Evolutionary conservation across 1,140 invertebrate species (phyloP).

Genomic region (Bilobella aurantiaca): DNA sequence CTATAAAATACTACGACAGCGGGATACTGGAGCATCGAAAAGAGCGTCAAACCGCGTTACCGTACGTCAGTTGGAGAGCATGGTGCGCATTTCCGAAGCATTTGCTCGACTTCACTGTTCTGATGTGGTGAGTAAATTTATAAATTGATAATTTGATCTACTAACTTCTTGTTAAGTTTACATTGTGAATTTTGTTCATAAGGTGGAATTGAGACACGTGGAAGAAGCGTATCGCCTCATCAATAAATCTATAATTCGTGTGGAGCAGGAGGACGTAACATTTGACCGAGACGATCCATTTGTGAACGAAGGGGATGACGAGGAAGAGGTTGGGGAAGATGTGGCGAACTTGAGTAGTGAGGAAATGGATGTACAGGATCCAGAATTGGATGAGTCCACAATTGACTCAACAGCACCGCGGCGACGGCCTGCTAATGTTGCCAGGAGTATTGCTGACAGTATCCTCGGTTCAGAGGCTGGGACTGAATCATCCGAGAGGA

Average conservation of each 20-base stretch:
- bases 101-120: conserved; percentile 92
- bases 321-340: conserved; percentile 45
- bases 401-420: neutral
- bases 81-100: conserved; percentile 91
- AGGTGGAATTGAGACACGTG: conserved; percentile 70
- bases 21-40: conserved; percentile 59
- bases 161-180: neutral
- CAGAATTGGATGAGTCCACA: conserved; percentile 13
- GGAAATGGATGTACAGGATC: conserved; percentile 36
- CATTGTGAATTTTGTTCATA: conserved; percentile 1
- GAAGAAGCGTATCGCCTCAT: conserved; percentile 85
- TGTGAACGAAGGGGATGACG: no score
- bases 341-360: conserved; percentile 29
- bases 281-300: no score
- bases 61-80: conserved; percentile 96
- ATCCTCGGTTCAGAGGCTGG: neutral
- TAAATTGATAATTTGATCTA: neutral
- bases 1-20: conserved; percentile 74
- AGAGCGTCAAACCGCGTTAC: conserved; percentile 86
- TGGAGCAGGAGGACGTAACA: conserved; percentile 95
- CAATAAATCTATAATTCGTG: conserved; percentile 96
- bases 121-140: conserved; percentile 56
- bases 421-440: conserved; percentile 6
- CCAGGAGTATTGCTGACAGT: conserved; percentile 26
- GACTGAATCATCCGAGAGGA: conserved; percentile 37